Conservation (phyloP, 2,113 vertebrate species). For the Platanista minor region DNA sequence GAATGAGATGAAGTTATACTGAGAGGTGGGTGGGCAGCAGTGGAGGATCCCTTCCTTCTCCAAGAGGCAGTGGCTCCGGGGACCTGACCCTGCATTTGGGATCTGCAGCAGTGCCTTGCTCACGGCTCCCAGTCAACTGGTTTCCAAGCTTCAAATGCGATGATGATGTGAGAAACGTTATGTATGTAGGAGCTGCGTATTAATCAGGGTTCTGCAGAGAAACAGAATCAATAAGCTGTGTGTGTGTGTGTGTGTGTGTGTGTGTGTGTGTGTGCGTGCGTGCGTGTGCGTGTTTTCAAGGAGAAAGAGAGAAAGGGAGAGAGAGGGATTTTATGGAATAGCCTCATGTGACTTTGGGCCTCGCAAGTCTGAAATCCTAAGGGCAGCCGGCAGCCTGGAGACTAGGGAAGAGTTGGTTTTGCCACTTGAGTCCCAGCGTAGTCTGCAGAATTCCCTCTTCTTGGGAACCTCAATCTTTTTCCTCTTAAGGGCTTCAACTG, state of each 20-base stretch:
- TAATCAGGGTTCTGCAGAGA: not conserved
- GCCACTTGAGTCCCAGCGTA: accelerated
- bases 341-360: not conserved
- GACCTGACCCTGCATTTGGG: not conserved
- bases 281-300: not conserved
- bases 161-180: not conserved
- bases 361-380: not conserved
- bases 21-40: accelerated
- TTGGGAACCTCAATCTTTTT: not conserved
- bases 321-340: not conserved
- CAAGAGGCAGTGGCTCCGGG: not conserved
- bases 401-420: not conserved
- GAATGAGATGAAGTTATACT: not conserved
- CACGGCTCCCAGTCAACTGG: not conserved
- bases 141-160: not conserved
- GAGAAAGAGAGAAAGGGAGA: not conserved
- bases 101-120: no score
- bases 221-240: no score
- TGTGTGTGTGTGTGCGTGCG: no score
- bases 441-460: not conserved
- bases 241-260: not conserved
- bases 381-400: not conserved
- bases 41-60: not conserved
- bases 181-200: no score
- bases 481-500: not conserved